phyloP scores from a whole-genome alignment of 2,113 vertebrate genomes.

The Stigmatopora argus region DNA sequence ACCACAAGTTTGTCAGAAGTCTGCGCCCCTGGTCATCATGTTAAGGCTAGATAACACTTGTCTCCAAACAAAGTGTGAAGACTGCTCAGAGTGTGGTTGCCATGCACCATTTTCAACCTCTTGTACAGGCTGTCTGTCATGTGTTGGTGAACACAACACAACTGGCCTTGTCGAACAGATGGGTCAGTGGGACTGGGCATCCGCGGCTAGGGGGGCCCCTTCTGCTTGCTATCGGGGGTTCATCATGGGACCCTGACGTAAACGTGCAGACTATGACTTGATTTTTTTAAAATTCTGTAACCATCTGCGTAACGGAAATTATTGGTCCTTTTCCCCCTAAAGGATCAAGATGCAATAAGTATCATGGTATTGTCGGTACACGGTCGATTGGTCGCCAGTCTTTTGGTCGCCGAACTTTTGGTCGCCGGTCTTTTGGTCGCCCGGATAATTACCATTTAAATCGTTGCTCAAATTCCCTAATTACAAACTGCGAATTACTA shows the following conservation, averaged over 20 bases:
- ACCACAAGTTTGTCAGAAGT: background rate
- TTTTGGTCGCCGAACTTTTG: too few species aligned
- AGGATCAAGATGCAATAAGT: too few species aligned
- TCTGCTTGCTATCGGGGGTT: conserved; percentile 52
- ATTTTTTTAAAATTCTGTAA: too few species aligned
- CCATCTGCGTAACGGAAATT: too few species aligned
- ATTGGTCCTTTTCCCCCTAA: too few species aligned
- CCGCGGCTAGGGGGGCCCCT: conserved; percentile 48
- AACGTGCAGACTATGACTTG: background rate
- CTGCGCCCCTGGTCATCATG: conserved; percentile 20
- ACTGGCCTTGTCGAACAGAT: conserved; percentile 50
- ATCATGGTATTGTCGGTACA: too few species aligned
- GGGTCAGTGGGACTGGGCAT: conserved; percentile 45
- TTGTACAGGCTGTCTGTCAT: conserved; percentile 35
- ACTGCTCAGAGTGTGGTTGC: conserved; percentile 21
- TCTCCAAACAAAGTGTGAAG: conserved; percentile 32
- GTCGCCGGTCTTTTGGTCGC: too few species aligned
- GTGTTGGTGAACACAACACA: conserved; percentile 20
- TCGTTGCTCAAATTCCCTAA: too few species aligned
- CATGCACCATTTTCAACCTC: conserved; percentile 25
- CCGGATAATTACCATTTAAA: too few species aligned
- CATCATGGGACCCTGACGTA: conserved; percentile 41
- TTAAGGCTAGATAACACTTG: conserved; percentile 18
- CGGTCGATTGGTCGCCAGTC: too few species aligned
- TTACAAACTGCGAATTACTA: too few species aligned